Conservation (phyloP, 2,797 vertebrate species). For the Chloroceryle inda region DNA sequence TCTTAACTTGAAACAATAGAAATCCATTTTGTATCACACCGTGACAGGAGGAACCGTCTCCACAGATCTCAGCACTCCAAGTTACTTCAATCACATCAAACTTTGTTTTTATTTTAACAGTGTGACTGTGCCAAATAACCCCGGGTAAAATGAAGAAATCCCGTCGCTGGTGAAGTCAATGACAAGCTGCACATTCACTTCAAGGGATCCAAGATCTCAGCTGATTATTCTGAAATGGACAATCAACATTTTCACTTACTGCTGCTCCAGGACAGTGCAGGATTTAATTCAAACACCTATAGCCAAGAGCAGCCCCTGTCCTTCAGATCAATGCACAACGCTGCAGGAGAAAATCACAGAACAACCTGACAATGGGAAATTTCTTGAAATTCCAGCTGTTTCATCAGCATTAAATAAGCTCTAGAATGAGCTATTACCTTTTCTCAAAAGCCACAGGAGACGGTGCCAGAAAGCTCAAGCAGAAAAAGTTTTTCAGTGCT, state of each 20-base stretch:
- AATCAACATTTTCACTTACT: neutral
- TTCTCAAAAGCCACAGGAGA: slow-evolving; percentile 31
- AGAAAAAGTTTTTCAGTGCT: neutral
- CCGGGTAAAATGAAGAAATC: neutral
- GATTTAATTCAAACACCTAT: neutral
- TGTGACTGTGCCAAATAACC: neutral
- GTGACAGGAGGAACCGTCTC: neutral
- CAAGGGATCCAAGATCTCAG: neutral
- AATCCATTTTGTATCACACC: neutral
- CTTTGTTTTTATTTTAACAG: neutral
- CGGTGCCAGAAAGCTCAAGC: slow-evolving; percentile 21
- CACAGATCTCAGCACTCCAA: neutral
- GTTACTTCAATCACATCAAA: neutral
- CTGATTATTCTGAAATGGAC: neutral
- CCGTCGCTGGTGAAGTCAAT: neutral
- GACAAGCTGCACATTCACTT: neutral
- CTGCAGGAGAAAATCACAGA: neutral
- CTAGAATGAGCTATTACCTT: slow-evolving; percentile 13
- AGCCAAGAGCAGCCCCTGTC: neutral
- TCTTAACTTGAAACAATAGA: neutral
- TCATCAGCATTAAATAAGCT: slow-evolving; percentile 25
- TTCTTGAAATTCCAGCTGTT: slow-evolving; percentile 1
- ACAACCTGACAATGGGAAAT: neutral
- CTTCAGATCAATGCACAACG: neutral
- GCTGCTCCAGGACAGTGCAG: neutral